Base-by-base conservation (phyloP, 2,888 invertebrate species). In the Belgica antarctica region DNA sequence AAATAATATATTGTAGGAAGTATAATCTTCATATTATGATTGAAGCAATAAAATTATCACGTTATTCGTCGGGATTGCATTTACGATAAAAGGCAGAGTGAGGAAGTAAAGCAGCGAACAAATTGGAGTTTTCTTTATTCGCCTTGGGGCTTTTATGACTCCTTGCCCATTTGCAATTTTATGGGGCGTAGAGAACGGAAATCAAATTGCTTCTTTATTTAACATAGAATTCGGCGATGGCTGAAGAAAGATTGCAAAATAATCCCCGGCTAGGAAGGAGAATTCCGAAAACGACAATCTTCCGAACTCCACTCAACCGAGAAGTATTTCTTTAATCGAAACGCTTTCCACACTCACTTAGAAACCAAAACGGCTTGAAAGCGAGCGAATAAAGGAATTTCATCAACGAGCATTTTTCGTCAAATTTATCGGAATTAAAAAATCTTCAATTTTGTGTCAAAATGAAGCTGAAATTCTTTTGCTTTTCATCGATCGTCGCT, bases 11-110 rank as follows among this genome's bases (percentile, higher is more conserved):
- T 68, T 68, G 52, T 57, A 52, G 68, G 68, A 68, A 68, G 25
- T 68, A 57, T 68, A 68, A 68, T 68, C 68, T 68, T 34, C 57
- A 46, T 57, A 57, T 57, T 47, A 68, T 68, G 68, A 52, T 52
- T 47, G 47, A 47, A 65, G 68, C 68, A 68, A 68, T 68, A 68
- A 68, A 68, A 68, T 68, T 68, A 68, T 68, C 68, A 68, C 68
- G 57, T 68, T 68, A 68, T 46, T 46, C 41, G n/a, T n/a, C n/a
- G n/a, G n/a, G n/a, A n/a, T 41, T 41, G 41, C 41, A 41, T 41
- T n/a, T 15, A 41, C 41, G 41, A 41, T 41, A 41, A 41, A 41
- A 10, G 4, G 59, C 25, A 24, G 59, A 59, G 59, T 46, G 46
- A 7, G 46, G 15, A 17, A n/a, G 15, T 4, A 46, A 15, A 46